These are phyloP conservation scores for Redunca redunca DNA, from an alignment of 2,113 vertebrate genomes.

Conservation along the genomic window DNA sequence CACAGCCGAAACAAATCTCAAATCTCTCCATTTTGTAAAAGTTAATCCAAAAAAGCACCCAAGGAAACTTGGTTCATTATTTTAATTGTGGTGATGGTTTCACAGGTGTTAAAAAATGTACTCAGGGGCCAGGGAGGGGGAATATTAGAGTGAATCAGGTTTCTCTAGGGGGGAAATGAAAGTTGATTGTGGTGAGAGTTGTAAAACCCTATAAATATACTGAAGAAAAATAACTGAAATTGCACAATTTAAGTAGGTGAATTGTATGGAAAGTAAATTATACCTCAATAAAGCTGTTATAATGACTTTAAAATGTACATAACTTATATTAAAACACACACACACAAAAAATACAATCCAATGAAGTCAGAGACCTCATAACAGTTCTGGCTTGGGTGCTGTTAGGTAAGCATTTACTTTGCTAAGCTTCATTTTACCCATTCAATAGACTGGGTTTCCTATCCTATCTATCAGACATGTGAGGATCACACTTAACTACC, in stretches of 20 bases:
- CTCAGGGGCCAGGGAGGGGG: not conserved
- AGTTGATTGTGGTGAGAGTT: not conserved
- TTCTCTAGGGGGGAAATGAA: not conserved
- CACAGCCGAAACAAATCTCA: constrained; percentile 14
- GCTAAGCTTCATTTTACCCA: not conserved
- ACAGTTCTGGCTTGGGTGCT: not conserved
- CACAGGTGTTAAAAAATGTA: not conserved
- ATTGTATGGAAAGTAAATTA: not conserved
- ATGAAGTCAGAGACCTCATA: not conserved
- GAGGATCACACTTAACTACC: not conserved
- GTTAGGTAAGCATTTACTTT: not conserved
- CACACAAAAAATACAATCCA: not conserved
- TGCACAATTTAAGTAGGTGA: not conserved
- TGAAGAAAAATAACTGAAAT: not conserved
- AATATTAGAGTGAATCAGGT: not conserved
- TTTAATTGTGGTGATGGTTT: not conserved
- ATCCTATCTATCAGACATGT: not conserved
- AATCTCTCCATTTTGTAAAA: not conserved
- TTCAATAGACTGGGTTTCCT: not conserved
- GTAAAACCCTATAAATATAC: not conserved
- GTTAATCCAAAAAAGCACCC: not conserved
- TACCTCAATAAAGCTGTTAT: not conserved
- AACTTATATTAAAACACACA: not conserved
- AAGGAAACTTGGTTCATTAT: not conserved
- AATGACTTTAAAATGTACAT: not conserved